phyloP scores from a whole-genome alignment of 2,797 vertebrate species.

The Protosalanx chinensis region DNA sequence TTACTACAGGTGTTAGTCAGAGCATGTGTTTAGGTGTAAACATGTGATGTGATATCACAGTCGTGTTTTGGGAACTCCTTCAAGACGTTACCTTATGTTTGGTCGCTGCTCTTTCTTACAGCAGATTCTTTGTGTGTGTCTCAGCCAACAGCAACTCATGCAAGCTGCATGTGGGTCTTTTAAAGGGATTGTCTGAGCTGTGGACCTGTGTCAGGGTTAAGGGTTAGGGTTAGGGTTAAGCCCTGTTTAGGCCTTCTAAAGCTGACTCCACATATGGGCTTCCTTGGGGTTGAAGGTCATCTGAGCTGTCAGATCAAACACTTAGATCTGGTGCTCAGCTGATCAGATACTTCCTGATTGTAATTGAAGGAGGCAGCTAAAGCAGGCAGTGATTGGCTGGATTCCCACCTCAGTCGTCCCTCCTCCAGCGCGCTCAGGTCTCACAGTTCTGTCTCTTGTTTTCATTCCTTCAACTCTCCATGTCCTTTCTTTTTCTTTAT shows the following conservation, averaged over 20 bases:
- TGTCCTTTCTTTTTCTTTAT: too few relatives aligned
- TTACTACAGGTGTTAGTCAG: conserved; percentile 33
- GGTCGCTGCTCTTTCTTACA: neutral
- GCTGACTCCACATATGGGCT: conserved; percentile 23
- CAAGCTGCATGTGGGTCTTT: conserved; percentile 25
- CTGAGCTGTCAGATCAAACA: conserved; percentile 49
- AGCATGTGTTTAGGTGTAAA: conserved; percentile 61
- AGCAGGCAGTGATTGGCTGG: conserved; percentile 36
- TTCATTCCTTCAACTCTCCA: neutral
- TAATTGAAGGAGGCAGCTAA: conserved; percentile 57
- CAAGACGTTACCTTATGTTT: neutral
- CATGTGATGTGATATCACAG: conserved; percentile 46
- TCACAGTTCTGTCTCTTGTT: neutral
- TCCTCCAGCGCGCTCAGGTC: conserved; percentile 17
- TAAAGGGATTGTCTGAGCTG: conserved; percentile 41
- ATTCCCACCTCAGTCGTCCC: conserved; percentile 31
- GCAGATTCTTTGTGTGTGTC: neutral
- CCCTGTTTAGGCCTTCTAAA: conserved; percentile 28
- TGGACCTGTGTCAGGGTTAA: conserved; percentile 6
- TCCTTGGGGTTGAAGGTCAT: conserved; percentile 45
- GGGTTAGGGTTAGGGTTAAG: neutral
- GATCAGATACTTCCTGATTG: conserved; percentile 61
- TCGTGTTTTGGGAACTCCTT: too few relatives aligned
- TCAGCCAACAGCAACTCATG: neutral
- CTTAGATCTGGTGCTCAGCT: conserved; percentile 50